A percentile compares a stretch with the other conserved stretches of the same genome.
phyloP scores from a whole-genome alignment of 1,140 invertebrate species.

The Drosophila yakuba region DNA sequence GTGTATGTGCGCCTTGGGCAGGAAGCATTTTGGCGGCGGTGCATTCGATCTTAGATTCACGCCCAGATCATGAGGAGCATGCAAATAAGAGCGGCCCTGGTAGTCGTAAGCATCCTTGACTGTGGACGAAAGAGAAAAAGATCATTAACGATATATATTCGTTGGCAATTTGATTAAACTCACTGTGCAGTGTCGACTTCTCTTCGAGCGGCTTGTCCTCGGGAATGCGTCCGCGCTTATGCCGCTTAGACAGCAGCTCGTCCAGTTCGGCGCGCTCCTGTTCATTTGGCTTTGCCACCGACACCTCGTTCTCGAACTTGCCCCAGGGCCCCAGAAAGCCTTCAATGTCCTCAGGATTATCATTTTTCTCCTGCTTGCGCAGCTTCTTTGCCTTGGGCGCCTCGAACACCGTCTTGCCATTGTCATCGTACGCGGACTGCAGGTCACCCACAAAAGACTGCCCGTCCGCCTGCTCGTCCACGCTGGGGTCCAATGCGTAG shows the following conservation, averaged over 20 bases:
- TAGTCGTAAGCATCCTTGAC: constrained; percentile 98
- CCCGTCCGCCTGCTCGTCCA: constrained; percentile 88
- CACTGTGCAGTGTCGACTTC: constrained; percentile 97
- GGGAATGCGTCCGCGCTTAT: constrained; percentile 90
- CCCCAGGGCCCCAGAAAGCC: constrained; percentile 99
- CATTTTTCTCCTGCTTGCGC: constrained; percentile 96
- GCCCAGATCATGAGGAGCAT: constrained; percentile 97
- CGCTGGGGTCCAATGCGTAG: constrained; percentile 97
- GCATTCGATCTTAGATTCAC: constrained; percentile 96
- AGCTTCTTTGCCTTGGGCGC: constrained; percentile 91
- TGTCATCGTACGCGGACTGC: constrained; percentile 87
- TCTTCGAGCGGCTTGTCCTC: constrained; percentile 98
- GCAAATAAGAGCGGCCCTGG: constrained; percentile 97
- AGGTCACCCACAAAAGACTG: constrained; percentile 89
- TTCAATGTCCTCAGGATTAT: constrained; percentile 95
- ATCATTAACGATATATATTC: neutral
- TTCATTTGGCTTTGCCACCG: constrained; percentile 94
- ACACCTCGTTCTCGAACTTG: constrained; percentile 95
- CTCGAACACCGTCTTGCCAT: constrained; percentile 96
- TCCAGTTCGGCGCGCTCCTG: constrained; percentile 97
- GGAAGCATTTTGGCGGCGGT: constrained; percentile 97
- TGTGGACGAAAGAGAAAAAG: constrained; percentile 84
- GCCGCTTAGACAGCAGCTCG: constrained; percentile 96
- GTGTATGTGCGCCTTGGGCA: constrained; percentile 98
- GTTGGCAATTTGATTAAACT: constrained; percentile 74